These are phyloP conservation scores for Epiblema foenella DNA, from an alignment of 2,888 invertebrate genomes.

Conservation along the genomic window DNA sequence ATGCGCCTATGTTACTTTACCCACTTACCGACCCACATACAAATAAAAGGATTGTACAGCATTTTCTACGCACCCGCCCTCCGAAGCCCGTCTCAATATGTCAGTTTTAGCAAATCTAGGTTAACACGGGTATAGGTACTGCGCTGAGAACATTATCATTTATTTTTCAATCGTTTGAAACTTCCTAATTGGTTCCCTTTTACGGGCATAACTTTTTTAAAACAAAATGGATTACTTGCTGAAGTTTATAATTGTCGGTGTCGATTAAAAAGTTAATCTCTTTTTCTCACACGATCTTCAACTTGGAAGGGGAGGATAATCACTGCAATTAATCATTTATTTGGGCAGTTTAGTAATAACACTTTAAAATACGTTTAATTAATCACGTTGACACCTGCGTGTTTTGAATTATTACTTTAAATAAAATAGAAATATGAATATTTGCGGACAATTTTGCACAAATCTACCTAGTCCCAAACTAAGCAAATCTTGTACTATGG, in stretches of 20 bases:
- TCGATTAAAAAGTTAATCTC: constrained; percentile 14
- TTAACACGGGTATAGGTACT: constrained; percentile 17
- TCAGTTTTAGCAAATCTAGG: constrained; percentile 11
- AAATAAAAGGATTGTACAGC: too few relatives aligned
- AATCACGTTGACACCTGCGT: too few relatives aligned
- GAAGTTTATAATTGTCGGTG: constrained; percentile 18
- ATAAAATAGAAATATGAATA: neutral
- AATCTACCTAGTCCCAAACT: too few relatives aligned
- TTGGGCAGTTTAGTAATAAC: neutral
- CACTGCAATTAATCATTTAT: constrained; percentile 17
- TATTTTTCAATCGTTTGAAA: constrained; percentile 16
- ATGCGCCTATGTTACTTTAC: neutral
- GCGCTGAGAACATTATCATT: constrained; percentile 18
- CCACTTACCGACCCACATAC: neutral
- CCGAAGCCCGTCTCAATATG: constrained; percentile 3
- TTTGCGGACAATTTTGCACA: too few relatives aligned
- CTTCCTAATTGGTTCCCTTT: constrained; percentile 33
- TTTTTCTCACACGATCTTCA: constrained; percentile 2
- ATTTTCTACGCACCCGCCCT: neutral
- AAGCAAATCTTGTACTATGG: too few relatives aligned
- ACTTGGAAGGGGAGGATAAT: constrained; percentile 11
- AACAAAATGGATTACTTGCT: neutral
- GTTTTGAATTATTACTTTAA: neutral
- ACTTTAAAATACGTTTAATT: too few relatives aligned
- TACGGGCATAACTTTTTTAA: constrained; percentile 1